Conservation (phyloP, 2,888 invertebrate genomes). For the Mimas tiliae region DNA sequence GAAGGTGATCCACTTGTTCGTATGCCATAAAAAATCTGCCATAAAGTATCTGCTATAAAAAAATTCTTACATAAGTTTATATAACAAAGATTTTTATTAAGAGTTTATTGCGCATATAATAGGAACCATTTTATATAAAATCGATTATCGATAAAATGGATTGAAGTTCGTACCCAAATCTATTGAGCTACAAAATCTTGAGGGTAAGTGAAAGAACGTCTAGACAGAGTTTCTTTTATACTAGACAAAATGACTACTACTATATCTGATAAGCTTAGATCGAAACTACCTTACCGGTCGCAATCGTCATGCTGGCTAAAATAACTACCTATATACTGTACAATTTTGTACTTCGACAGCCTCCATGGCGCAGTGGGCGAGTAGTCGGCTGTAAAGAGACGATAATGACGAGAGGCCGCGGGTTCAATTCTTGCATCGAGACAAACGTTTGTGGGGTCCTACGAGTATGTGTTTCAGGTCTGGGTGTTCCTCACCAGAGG, state of each 20-base stretch:
- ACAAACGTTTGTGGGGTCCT: too few species aligned
- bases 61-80: not conserved
- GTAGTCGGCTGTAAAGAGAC: too few species aligned
- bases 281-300: not conserved
- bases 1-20: too few species aligned
- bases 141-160: conserved; percentile 7
- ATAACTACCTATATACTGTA: too few species aligned
- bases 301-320: not conserved
- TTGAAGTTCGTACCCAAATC: not conserved
- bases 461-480: too few species aligned
- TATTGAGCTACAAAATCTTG: not conserved
- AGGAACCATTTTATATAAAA: not conserved
- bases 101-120: conserved; percentile 2
- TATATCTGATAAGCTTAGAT: not conserved
- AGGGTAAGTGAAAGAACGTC: not conserved
- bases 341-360: too few species aligned
- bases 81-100: not conserved
- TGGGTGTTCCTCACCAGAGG: too few species aligned
- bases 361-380: too few species aligned
- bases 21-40: too few species aligned
- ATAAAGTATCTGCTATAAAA: too few species aligned
- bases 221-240: not conserved
- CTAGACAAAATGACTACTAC: not conserved
- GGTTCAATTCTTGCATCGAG: too few species aligned
- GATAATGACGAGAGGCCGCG: too few species aligned